A percentile compares a stretch with the other conserved stretches of the same genome.
phyloP scores from a whole-genome alignment of 2,888 invertebrate genomes.

The Pseudoips prasinana region DNA sequence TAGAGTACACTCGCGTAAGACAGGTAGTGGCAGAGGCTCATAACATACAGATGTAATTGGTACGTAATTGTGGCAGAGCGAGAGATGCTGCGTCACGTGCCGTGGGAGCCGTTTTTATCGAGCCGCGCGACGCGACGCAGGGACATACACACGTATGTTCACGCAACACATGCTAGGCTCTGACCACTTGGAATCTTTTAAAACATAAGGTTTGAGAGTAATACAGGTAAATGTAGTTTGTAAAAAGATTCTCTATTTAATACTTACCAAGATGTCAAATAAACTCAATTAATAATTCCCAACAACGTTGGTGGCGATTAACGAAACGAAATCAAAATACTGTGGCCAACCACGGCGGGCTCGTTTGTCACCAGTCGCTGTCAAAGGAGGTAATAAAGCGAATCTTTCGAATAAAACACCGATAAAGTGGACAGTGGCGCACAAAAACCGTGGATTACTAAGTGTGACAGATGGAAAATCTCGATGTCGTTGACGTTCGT shows the following conservation, averaged over 20 bases:
- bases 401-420: conserved; percentile 23
- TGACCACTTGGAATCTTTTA: too few relatives aligned
- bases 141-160: neutral
- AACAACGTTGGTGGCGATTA: conserved; percentile 8
- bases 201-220: too few relatives aligned
- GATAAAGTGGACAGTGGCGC: conserved; percentile 18
- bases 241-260: too few relatives aligned
- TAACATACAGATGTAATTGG: neutral
- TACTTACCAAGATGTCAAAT: neutral
- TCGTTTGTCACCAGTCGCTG: conserved; percentile 6
- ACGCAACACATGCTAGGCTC: neutral
- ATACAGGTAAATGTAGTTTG: too few relatives aligned
- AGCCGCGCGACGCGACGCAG: neutral
- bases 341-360: conserved; percentile 6
- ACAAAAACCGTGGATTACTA: conserved; percentile 33
- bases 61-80: conserved; percentile 1
- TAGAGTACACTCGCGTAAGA: neutral
- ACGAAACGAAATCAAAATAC: conserved; percentile 8
- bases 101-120: too few relatives aligned
- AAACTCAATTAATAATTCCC: conserved; percentile 1
- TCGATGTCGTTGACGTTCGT: conserved; percentile 31
- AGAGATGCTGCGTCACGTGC: conserved; percentile 30
- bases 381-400: conserved; percentile 18
- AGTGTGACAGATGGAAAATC: conserved; percentile 47
- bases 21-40: neutral